phyloP scores from a whole-genome alignment of 2,113 vertebrate genomes.

The Hemiprocne comata region DNA sequence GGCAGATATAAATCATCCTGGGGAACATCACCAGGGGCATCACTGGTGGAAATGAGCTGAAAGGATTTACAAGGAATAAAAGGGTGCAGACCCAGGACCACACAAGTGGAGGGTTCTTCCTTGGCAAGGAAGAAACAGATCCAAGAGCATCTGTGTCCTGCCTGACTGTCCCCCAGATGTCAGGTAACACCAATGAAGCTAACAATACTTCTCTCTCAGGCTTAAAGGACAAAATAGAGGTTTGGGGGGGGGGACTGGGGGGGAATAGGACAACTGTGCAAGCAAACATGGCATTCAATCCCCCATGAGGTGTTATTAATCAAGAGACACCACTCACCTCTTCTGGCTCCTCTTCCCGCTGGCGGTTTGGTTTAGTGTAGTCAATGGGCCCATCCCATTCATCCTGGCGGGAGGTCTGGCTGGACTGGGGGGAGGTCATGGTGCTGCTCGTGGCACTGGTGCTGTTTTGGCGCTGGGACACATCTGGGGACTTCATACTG shows the following conservation, averaged over 20 bases:
- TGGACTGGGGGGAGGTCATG: constrained; percentile 89
- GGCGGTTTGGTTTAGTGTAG: constrained; percentile 96
- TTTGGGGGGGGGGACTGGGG: no score
- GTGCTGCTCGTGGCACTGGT: constrained; percentile 85
- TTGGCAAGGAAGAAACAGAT: not conserved
- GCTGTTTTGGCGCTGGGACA: constrained; percentile 83
- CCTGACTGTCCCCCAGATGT: not conserved
- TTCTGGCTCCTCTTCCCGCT: constrained; percentile 91
- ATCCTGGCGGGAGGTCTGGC: constrained; percentile 91
- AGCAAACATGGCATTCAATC: rapidly evolving
- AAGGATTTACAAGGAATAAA: not conserved
- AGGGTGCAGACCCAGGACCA: not conserved
- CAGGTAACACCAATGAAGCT: not conserved
- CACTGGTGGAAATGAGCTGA: not conserved
- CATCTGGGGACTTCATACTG: constrained; percentile 86
- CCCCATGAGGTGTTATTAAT: not conserved
- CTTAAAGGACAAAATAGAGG: not conserved
- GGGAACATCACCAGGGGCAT: not conserved
- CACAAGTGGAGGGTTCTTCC: not conserved
- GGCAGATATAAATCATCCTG: not conserved
- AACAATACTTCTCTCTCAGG: not conserved
- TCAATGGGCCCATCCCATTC: constrained; percentile 96
- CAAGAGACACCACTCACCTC: constrained; percentile 79
- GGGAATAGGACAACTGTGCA: rapidly evolving
- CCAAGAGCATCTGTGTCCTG: not conserved